A percentile compares a stretch with the other conserved stretches of the same genome.
These are phyloP conservation scores for Lasioglossum lativentre DNA, from an alignment of 2,888 invertebrate genomes.

Conservation along the genomic window DNA sequence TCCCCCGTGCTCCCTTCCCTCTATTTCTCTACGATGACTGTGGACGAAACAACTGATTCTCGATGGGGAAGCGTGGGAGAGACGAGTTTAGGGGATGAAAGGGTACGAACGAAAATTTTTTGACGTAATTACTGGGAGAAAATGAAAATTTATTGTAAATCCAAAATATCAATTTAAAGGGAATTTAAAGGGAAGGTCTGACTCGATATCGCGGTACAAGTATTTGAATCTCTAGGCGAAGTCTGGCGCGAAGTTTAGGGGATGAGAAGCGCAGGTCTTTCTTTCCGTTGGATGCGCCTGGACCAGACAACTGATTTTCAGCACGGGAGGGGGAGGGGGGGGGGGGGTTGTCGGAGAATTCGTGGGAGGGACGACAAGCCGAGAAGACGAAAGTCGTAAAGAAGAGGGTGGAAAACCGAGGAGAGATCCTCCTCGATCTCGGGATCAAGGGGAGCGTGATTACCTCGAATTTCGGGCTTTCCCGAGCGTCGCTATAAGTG, in stretches of 20 bases:
- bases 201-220: not conserved
- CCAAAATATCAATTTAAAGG: too few species aligned
- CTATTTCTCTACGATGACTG: not conserved
- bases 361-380: slow-evolving; percentile 30
- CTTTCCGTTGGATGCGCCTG: slow-evolving; percentile 14
- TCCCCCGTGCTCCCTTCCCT: not conserved
- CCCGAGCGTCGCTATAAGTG: slow-evolving; percentile 59
- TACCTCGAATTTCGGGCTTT: slow-evolving; percentile 64
- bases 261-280: not conserved
- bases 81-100: not conserved
- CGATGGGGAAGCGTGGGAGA: not conserved
- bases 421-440: slow-evolving; percentile 32
- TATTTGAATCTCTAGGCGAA: not conserved
- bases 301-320: slow-evolving; percentile 35
- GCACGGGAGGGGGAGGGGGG: too few species aligned
- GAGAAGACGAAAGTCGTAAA: slow-evolving; percentile 28
- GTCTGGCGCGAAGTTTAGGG: not conserved
- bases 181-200: too few species aligned
- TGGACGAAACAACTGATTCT: not conserved
- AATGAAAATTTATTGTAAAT: too few species aligned
- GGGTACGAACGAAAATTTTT: not conserved
- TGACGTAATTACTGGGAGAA: not conserved
- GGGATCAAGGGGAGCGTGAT: slow-evolving; percentile 56
- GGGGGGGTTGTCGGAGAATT: not conserved
- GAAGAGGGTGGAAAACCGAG: slow-evolving; percentile 52